Percentiles rank a stretch among this genome's conserved stretches.
These are phyloP conservation scores for Apodemus agrarius DNA, from an alignment of 2,797 vertebrate genomes.

Conservation along the genomic window DNA sequence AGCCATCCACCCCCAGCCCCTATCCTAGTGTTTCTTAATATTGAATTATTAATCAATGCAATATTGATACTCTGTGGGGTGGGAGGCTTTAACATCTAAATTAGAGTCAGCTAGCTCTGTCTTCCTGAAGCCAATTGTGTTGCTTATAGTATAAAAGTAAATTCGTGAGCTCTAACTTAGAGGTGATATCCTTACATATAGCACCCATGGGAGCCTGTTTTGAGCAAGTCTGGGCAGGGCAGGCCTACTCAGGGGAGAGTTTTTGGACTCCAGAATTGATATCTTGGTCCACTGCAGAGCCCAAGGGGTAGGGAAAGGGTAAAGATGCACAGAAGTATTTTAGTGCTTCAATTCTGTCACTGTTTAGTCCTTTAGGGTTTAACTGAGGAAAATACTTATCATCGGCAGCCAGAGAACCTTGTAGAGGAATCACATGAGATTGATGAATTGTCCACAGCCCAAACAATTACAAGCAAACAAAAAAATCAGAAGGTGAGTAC, in stretches of 20 bases:
- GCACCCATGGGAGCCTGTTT: constrained; percentile 1
- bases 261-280: constrained; percentile 55
- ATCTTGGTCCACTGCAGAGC: neutral
- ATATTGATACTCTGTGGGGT: constrained; percentile 26
- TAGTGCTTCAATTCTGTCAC: neutral
- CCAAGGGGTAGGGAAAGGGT: neutral
- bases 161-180: constrained; percentile 59
- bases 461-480: neutral
- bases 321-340: neutral
- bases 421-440: neutral
- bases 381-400: constrained; percentile 24
- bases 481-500: neutral
- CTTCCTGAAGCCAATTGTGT: constrained; percentile 45
- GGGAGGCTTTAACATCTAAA: constrained; percentile 58
- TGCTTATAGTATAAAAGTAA: constrained; percentile 28
- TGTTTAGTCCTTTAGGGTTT: neutral
- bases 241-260: neutral
- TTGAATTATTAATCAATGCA: constrained; percentile 56
- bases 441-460: constrained; percentile 31
- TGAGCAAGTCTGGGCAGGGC: constrained; percentile 20
- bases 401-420: constrained; percentile 2
- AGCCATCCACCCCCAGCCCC: neutral
- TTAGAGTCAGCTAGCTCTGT: constrained; percentile 31
- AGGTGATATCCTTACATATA: constrained; percentile 39
- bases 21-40: constrained; percentile 20